Percentiles rank a stretch among this genome's conserved stretches.
Evolutionary conservation across 1,140 invertebrate genomes (phyloP).

Genomic region (Diachasmimorpha longicaudata): DNA sequence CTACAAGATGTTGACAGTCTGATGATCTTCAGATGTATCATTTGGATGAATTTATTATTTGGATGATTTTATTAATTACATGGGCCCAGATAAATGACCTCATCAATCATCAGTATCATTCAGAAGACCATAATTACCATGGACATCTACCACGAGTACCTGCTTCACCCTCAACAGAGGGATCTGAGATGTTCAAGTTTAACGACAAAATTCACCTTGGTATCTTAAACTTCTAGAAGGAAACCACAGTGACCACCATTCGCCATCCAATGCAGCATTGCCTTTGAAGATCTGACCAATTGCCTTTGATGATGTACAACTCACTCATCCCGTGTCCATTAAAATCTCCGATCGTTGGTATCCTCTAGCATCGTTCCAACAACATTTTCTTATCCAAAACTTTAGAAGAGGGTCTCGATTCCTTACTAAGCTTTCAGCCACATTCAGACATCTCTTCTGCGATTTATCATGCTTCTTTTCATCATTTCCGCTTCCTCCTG

Average conservation of each 20-base stretch:
- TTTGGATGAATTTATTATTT: not conserved
- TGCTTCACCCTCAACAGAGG: not conserved
- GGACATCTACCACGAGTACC: not conserved
- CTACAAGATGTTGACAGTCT: not conserved
- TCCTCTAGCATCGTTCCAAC: not conserved
- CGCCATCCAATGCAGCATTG: not conserved
- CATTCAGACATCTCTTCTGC: not conserved
- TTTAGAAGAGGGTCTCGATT: not conserved
- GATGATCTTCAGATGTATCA: not conserved
- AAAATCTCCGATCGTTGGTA: not conserved
- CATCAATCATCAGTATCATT: too few species aligned
- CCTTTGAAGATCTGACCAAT: not conserved
- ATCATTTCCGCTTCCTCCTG: slow-evolving; percentile 23
- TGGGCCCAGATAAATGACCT: too few species aligned
- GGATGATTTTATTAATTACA: not conserved
- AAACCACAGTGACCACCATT: not conserved
- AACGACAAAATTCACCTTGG: not conserved
- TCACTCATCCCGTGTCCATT: not conserved
- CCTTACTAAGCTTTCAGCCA: slow-evolving; percentile 1
- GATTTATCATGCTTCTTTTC: slow-evolving; percentile 23
- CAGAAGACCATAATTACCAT: not conserved
- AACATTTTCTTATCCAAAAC: not conserved
- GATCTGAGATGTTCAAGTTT: not conserved
- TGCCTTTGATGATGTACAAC: slow-evolving; percentile 1
- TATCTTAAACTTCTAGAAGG: not conserved